Base-by-base conservation (phyloP, 2,888 invertebrate genomes). In the Mellilla xanthometata region DNA sequence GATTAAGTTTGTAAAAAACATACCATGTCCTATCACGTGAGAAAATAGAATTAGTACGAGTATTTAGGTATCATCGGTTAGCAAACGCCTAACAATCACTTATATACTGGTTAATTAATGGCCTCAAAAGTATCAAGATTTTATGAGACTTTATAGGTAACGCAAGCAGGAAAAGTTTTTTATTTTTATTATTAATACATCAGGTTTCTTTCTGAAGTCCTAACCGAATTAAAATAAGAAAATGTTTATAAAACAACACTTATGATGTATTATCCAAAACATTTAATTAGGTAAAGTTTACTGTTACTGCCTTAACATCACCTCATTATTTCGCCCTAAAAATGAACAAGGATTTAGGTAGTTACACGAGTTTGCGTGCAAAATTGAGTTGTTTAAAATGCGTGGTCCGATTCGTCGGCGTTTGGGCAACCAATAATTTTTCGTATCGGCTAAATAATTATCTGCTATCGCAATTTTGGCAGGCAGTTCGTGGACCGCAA, bases 371-470 rank as follows among this genome's bases (percentile, higher is more conserved):
- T 35, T 46, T 35, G 31, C 13, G 60, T 54, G 51, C 60, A 67
- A 74, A 80, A 87, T 85, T 83, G 73, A 87, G 83, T 74, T 72
- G 77, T 87, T 76, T 69, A 65, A 81, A 78, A 75, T 72, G 74
- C 68, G 65, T 66, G 55, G 61, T 68, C 58, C 69, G 74, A 76
- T 78, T 75, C 74, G 69, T 65, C 65, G 54, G 58, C 61, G 62
- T 62, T 65, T 57, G 66, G 55, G 67, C 66, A 72, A 68, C 79
- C 76, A 80, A 84, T 85, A 83, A 77, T 81, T 81, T 82, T 81
- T 79, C 73, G 81, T 81, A 83, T 81, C 81, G 68, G 62, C 65
- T 63, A 72, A 86, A 84, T 87, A 87, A 87, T 83, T 85, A 82
- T 76, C 77, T 77, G 79, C 74, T 83, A 85, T 88, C 83, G 75